phyloP scores from a whole-genome alignment of 2,113 vertebrate genomes.

The Xiphophorus hellerii region DNA sequence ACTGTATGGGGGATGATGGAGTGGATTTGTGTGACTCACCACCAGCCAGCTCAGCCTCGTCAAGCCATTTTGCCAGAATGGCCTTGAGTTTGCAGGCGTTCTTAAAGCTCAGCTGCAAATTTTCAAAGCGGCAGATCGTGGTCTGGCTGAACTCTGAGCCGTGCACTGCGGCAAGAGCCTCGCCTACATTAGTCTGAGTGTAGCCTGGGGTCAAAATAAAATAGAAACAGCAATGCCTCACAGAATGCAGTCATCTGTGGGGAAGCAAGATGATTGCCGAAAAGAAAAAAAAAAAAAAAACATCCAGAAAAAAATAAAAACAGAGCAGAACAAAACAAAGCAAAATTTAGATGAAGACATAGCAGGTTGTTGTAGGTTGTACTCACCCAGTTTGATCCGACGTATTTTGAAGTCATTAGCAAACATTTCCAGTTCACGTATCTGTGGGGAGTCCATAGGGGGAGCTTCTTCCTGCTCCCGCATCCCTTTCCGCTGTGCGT shows the following conservation, averaged over 20 bases:
- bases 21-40: conserved; percentile 77
- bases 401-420: conserved; percentile 97
- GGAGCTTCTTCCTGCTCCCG: conserved; percentile 84
- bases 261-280: neutral
- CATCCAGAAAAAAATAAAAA: neutral
- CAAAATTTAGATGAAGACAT: neutral
- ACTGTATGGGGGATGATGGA: conserved; percentile 7
- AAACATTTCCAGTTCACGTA: conserved; percentile 95
- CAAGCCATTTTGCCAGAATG: conserved; percentile 95
- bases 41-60: conserved; percentile 97
- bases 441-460: conserved; percentile 95
- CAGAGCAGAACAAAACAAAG: neutral
- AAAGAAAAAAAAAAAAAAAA: neutral
- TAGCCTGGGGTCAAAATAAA: conserved; percentile 83
- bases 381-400: conserved; percentile 93
- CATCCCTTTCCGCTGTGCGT: conserved; percentile 87
- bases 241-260: neutral
- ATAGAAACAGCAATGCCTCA: conserved; percentile 18
- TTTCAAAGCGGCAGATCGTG: conserved; percentile 98
- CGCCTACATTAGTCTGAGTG: conserved; percentile 97
- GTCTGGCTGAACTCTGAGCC: conserved; percentile 99
- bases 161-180: conserved; percentile 94
- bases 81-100: conserved; percentile 97
- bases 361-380: neutral
- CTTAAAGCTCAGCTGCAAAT: conserved; percentile 97